These are phyloP conservation scores for Actinia equina DNA, from an alignment of 64 coral and sea anemone genomes.

Conservation along the genomic window DNA sequence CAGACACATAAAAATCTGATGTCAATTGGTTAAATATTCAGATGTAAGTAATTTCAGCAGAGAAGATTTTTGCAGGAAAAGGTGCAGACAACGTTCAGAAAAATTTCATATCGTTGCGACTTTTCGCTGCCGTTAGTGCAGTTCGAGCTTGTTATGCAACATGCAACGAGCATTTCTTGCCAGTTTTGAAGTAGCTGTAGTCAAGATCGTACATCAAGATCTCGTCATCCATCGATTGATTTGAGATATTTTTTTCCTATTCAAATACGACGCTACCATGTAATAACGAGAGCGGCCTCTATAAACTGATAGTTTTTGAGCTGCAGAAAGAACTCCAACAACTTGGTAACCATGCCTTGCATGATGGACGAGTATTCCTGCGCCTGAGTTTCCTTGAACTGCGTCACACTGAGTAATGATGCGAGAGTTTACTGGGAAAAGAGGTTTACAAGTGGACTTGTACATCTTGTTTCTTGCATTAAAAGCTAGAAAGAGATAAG, in stretches of 20 bases:
- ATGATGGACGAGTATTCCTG: constrained; percentile 54
- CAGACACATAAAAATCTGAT: no score
- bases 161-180: no score
- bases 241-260: background rate
- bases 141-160: no score
- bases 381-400: constrained; percentile 58
- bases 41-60: no score
- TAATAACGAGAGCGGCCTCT: background rate
- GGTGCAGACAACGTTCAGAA: no score
- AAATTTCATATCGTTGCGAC: no score
- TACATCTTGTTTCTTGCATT: constrained; percentile 61
- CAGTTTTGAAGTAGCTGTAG: background rate
- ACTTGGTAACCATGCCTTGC: constrained; percentile 27
- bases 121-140: no score
- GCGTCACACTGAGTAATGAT: constrained; percentile 56
- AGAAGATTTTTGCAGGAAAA: no score
- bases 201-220: background rate
- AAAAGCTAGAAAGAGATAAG: constrained; percentile 39
- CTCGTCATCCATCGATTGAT: constrained; percentile 38
- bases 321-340: constrained; percentile 40
- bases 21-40: no score
- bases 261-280: constrained; percentile 46
- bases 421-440: background rate
- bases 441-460: constrained; percentile 33
- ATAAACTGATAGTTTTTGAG: background rate